phyloP scores from a whole-genome alignment of 2,888 invertebrate species.

The Brachypalpus laphriformis region DNA sequence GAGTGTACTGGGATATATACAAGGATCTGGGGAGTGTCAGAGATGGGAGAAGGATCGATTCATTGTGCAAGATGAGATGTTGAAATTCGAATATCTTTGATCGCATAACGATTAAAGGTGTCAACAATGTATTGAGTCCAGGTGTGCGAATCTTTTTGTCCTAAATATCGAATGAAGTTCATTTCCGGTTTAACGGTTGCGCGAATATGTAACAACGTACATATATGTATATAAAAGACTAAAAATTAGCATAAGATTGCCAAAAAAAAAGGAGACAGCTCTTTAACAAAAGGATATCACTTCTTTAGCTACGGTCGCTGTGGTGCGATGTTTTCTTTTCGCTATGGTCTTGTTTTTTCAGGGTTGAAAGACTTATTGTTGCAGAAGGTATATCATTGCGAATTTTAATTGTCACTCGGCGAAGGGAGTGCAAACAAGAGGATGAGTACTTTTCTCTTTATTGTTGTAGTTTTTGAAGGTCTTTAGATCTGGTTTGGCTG shows the following conservation, averaged over 20 bases:
- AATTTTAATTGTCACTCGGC: background rate
- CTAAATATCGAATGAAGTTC: conserved; percentile 1
- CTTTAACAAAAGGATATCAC: conserved; percentile 4
- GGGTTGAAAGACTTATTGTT: conserved; percentile 1
- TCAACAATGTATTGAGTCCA: conserved; percentile 39
- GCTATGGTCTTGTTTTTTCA: conserved; percentile 1
- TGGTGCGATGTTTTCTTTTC: conserved; percentile 1
- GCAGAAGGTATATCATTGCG: background rate
- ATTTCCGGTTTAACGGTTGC: conserved; percentile 45
- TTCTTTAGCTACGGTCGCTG: background rate
- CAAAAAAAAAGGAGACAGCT: background rate
- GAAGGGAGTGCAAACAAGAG: background rate
- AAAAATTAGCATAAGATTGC: conserved; percentile 49
- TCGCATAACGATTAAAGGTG: conserved; percentile 37
- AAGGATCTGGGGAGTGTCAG: too few species aligned
- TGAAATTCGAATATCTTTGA: conserved; percentile 35
- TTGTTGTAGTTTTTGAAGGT: background rate
- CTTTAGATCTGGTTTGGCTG: background rate
- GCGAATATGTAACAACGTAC: conserved; percentile 44
- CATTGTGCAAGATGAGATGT: background rate
- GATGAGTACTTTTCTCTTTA: background rate
- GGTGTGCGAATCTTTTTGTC: conserved; percentile 52
- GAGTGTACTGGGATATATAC: background rate
- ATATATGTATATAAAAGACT: background rate
- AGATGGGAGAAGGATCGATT: conserved; percentile 36